Base-by-base conservation (phyloP, 2,888 invertebrate genomes). In the Diadegma fenestrale region DNA sequence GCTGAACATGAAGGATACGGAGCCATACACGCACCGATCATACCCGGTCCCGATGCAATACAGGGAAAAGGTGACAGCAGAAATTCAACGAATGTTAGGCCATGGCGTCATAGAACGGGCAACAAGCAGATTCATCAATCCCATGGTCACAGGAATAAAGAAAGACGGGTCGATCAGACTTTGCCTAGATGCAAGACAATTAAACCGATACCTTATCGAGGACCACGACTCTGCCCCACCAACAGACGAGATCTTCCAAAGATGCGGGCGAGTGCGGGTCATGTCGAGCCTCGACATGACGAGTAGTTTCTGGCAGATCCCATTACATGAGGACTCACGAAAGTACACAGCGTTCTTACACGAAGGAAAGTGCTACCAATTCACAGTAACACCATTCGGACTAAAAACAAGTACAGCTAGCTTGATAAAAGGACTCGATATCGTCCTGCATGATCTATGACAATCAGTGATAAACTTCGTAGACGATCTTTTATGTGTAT, bases 401-500 rank as follows among this genome's bases (percentile, higher is more conserved):
- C 30, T 30, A 30, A 30, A 30, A 30, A 30, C 30, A 30, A 30
- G 64, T 3, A 75, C 75, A 0, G 75, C 75, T 1, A 63, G 63
- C 37, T 0, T 14, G 19, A 51, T 66, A 22, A 22, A 54, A 30
- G 76, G 76, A 22, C 37, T 84, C 0, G 82, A 80, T 1, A 12
- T 37, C 0, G 69, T 76, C 0, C 51, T 87, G 0, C 37, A 48
- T 17, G 72, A 71, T 0, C 0, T 78, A 12, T 61, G 79, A 0
- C 37, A 75, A 17, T 14, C 41, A 0, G 37, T 77, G 1, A 17
- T 86, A 12, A 68, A 84, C 12, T 86, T 85, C 14, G 84, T 84
- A 0, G 87, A 84, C 14, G 84, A 86, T 8, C 61, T 82, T 0
- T 68, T 86, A 0, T 54, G 73, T 1, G 48, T 77, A 14, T 84